These are phyloP conservation scores for Rhagophthalmus giganteus DNA, from an alignment of 2,888 invertebrate species.

Conservation along the genomic window DNA sequence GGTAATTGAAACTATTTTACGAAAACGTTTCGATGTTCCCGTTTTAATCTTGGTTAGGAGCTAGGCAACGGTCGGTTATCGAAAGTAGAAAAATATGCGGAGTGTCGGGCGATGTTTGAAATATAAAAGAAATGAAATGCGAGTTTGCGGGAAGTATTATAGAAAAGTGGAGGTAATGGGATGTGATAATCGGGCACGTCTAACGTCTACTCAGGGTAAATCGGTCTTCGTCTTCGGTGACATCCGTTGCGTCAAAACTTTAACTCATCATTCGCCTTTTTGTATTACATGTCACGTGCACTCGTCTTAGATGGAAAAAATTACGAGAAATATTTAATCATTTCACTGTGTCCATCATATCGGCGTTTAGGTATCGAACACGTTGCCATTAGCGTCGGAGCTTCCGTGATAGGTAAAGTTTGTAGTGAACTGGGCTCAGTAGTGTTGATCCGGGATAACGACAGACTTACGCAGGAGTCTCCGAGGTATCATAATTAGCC, in stretches of 20 bases:
- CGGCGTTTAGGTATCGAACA: slow-evolving; percentile 1
- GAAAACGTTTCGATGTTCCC: no score
- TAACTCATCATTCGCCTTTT: slow-evolving; percentile 40
- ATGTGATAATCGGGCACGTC: slow-evolving; percentile 42
- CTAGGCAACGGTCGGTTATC: neutral
- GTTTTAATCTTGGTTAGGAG: neutral
- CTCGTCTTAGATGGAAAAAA: slow-evolving; percentile 5
- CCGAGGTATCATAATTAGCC: slow-evolving; percentile 46
- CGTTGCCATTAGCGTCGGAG: slow-evolving; percentile 7
- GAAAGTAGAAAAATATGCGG: slow-evolving; percentile 17
- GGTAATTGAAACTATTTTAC: neutral
- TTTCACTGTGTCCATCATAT: neutral
- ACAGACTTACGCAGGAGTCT: slow-evolving; percentile 41
- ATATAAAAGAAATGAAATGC: slow-evolving; percentile 25
- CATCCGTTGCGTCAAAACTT: slow-evolving; percentile 40
- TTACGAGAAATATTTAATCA: slow-evolving; percentile 7
- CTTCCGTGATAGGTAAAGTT: slow-evolving; percentile 30
- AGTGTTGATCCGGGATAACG: slow-evolving; percentile 35
- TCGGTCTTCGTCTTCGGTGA: slow-evolving; percentile 32
- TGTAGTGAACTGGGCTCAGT: slow-evolving; percentile 27
- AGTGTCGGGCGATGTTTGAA: slow-evolving; percentile 20
- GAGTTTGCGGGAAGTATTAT: slow-evolving; percentile 30
- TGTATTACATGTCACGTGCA: slow-evolving; percentile 30
- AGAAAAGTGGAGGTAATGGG: slow-evolving; percentile 44
- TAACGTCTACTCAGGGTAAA: slow-evolving; percentile 20